Conservation (phyloP, 2,888 invertebrate genomes). For the Stomorhina lunata region DNA sequence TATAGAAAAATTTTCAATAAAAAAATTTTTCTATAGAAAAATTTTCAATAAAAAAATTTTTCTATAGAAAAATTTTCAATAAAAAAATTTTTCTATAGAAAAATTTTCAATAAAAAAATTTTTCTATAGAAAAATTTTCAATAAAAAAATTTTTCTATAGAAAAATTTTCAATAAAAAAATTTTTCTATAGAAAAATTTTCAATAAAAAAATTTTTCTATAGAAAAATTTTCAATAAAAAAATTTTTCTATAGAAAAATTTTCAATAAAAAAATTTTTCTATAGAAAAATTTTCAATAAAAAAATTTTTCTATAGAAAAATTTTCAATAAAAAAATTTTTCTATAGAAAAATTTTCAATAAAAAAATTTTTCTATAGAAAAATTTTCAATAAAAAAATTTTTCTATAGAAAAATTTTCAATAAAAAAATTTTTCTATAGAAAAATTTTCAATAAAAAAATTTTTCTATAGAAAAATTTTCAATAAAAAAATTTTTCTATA, state of each 20-base stretch:
- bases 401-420: too few relatives aligned
- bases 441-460: not conserved
- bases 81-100: too few relatives aligned
- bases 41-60: not conserved
- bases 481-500: not conserved
- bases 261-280: not conserved
- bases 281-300: not conserved
- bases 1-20: not conserved
- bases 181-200: not conserved
- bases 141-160: not conserved
- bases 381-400: too few relatives aligned
- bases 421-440: not conserved
- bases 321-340: not conserved
- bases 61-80: too few relatives aligned
- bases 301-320: not conserved
- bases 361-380: too few relatives aligned
- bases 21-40: not conserved
- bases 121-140: not conserved
- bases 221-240: too few relatives aligned
- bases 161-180: not conserved
- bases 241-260: too few relatives aligned
- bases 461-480: not conserved
- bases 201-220: too few relatives aligned
- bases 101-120: too few relatives aligned
- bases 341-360: not conserved